Conservation (phyloP, 2,888 invertebrate genomes). For the Aradus depressus region DNA sequence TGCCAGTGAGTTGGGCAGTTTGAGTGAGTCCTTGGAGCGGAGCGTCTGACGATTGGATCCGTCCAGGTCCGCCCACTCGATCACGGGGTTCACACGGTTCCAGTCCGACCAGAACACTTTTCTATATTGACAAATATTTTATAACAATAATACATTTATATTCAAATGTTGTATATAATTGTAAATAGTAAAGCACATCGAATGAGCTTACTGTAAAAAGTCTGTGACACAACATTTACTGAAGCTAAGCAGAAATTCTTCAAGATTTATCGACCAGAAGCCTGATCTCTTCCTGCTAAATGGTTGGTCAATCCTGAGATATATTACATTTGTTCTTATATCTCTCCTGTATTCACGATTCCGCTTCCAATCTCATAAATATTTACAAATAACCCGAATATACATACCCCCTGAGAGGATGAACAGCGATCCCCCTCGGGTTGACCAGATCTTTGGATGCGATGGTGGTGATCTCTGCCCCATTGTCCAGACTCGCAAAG, state of each 20-base stretch:
- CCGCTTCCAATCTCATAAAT: neutral
- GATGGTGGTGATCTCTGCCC: conserved; percentile 59
- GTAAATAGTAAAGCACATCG: too few species aligned
- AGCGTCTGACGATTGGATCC: conserved; percentile 67
- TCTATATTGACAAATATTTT: conserved; percentile 41
- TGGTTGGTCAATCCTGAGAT: too few species aligned
- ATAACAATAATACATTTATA: neutral
- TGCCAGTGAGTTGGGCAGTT: conserved; percentile 85
- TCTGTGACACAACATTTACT: too few species aligned
- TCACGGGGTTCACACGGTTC: conserved; percentile 80
- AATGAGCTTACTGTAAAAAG: too few species aligned
- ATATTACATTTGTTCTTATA: too few species aligned
- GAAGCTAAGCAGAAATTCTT: too few species aligned
- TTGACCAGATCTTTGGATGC: conserved; percentile 68
- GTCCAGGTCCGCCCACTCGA: conserved; percentile 90
- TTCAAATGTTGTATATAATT: too few species aligned
- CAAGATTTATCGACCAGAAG: too few species aligned
- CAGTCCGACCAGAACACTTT: conserved; percentile 98
- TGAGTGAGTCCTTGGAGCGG: conserved; percentile 52
- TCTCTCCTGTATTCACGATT: too few species aligned
- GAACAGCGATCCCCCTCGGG: conserved; percentile 90
- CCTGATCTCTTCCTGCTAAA: too few species aligned
- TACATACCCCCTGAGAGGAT: conserved; percentile 69
- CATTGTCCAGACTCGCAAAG: conserved; percentile 70
- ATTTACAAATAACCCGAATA: neutral